Evolutionary conservation across 2,888 invertebrate genomes (phyloP), one percentile per base, ranked within the genome.

Genomic region (Ypsolopha scabrella): DNA sequence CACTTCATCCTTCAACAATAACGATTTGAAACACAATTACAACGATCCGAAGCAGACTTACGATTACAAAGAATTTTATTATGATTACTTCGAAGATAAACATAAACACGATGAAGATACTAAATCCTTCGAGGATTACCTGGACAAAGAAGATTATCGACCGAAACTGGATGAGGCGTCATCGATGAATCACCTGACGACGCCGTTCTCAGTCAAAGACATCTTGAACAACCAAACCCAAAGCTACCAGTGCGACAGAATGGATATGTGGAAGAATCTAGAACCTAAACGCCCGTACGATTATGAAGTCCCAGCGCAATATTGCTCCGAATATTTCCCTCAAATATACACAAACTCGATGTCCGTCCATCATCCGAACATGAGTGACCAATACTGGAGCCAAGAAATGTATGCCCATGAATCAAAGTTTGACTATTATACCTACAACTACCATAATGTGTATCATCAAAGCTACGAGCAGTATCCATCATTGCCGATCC

Each of bases 171-270:
- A 24, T 61, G 75, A 48, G 55, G 68, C 33, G 80, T 80, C 61
- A 48, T 68, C 1, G 80, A 80, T 37, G 80, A 79, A 1, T 9
- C 69, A 64, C 14, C 65, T 73, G 24, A 68, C 60, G 24, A 85
- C 85, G 6, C 83, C 85, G n/a, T 86, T 86, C 56, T 76, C 68
- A 0, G 85, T 86, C 0, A 86, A 82, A 57, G 83, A 86, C 52
- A 86, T 86, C 11, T 56, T 86, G 9, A 85, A 74, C 51, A 76
- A 74, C 54, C 81, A 79, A 53, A 60, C 73, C 3, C 67, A 70
- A 44, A 70, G 35, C 46, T 54, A 69, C 38, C 72, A 62, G 52
- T 82, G 75, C 58, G 83, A 83, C 52, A 64, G 78, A 55, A 73
- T 59, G 49, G 81, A 82, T 11, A 36, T 61, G 7, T 82, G 82